Conservation (phyloP, 2,888 invertebrate species). For the Empis stercorea region DNA sequence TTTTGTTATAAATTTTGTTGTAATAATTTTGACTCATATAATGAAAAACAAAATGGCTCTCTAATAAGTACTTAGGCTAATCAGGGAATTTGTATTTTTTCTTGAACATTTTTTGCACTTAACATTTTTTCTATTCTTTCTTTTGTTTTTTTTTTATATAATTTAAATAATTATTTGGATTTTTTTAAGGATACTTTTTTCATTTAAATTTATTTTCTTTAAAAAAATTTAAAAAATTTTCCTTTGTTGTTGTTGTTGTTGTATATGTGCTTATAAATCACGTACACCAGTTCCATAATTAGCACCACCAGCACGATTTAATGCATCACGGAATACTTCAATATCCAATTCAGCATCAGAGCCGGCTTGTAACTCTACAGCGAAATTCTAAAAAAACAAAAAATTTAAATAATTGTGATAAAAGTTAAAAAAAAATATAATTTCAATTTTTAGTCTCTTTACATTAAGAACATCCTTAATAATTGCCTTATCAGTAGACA, state of each 20-base stretch:
- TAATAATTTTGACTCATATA: no score
- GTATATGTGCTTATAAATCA: conserved; percentile 30
- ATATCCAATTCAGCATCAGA: conserved; percentile 55
- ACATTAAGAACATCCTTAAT: conserved; percentile 65
- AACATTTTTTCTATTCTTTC: neutral
- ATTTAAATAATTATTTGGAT: conserved; percentile 3
- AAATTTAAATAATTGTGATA: neutral
- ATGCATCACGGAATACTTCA: conserved; percentile 52
- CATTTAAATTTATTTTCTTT: neutral
- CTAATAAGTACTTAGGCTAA: no score
- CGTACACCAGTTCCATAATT: conserved; percentile 68
- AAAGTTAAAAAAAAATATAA: neutral
- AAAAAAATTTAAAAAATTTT: neutral
- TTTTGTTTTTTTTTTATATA: neutral
- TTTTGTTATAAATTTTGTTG: conserved; percentile 10
- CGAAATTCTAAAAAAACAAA: conserved; percentile 57
- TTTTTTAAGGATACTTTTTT: neutral
- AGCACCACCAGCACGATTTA: conserved; percentile 63
- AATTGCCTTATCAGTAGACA: conserved; percentile 68
- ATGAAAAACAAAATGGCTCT: no score
- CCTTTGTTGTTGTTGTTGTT: neutral
- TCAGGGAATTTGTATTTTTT: no score
- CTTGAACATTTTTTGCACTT: no score
- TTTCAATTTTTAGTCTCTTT: conserved; percentile 31
- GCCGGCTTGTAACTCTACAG: conserved; percentile 60